phyloP scores from a whole-genome alignment of 2,888 invertebrate species.

The Xestia c-nigrum region DNA sequence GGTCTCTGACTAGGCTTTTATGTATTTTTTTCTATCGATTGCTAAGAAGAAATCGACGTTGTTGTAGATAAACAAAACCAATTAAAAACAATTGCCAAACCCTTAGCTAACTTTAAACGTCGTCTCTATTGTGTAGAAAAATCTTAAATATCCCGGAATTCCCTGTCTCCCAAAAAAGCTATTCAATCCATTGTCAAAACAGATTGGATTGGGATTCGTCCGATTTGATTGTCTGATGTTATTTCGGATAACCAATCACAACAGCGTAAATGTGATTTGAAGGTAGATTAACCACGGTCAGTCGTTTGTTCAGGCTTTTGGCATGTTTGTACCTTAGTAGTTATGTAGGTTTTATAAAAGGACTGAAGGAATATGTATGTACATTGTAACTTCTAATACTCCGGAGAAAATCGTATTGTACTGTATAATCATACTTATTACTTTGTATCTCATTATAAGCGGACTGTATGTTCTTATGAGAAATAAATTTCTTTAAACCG shows the following conservation, averaged over 20 bases:
- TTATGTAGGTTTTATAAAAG: not conserved
- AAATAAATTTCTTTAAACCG: too few species aligned
- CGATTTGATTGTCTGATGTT: constrained; percentile 11
- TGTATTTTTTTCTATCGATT: too few species aligned
- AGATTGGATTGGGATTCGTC: constrained; percentile 13
- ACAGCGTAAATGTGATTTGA: constrained; percentile 32
- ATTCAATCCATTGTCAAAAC: constrained; percentile 15
- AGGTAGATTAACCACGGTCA: not conserved
- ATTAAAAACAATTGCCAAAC: not conserved
- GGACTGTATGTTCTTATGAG: too few species aligned
- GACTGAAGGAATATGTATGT: too few species aligned
- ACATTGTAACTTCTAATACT: too few species aligned
- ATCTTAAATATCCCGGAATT: not conserved
- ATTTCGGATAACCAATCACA: constrained; percentile 26
- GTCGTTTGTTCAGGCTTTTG: not conserved
- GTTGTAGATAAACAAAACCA: not conserved
- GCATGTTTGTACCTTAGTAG: not conserved
- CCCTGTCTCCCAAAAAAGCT: not conserved
- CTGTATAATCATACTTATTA: too few species aligned
- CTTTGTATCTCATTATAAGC: too few species aligned
- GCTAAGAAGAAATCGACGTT: too few species aligned
- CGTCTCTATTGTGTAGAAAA: not conserved
- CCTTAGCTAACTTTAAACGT: not conserved
- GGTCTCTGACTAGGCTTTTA: too few species aligned
- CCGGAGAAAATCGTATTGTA: too few species aligned